These are phyloP conservation scores for Ernsta delagoae DNA, from an alignment of 2,888 invertebrate genomes.

Conservation along the genomic window DNA sequence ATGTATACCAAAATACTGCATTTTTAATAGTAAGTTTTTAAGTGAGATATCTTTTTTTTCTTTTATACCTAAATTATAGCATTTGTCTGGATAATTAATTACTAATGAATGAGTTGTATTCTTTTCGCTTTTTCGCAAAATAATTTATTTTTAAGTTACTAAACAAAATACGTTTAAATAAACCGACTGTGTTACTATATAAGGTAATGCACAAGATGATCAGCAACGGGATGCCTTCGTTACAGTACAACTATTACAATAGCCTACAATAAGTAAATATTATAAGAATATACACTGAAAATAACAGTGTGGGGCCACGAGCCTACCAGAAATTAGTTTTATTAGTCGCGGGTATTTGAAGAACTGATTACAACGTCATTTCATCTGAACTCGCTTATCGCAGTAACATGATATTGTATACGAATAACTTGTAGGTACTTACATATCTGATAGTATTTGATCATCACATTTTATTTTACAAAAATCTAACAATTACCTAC, in stretches of 20 bases:
- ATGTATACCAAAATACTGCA: slow-evolving; percentile 85
- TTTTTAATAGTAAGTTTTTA: slow-evolving; percentile 78
- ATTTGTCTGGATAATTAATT: slow-evolving; percentile 51
- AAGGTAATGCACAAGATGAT: slow-evolving; percentile 72
- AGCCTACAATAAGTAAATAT: slow-evolving; percentile 74
- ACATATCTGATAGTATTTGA: no score
- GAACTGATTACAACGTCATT: neutral
- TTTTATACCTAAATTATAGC: slow-evolving; percentile 49
- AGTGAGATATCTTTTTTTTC: slow-evolving; percentile 71
- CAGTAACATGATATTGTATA: neutral
- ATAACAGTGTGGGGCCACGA: slow-evolving; percentile 53
- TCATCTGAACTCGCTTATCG: neutral
- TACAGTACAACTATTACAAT: slow-evolving; percentile 84
- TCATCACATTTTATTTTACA: no score
- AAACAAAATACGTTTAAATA: slow-evolving; percentile 56
- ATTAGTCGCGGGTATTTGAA: slow-evolving; percentile 1
- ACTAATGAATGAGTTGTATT: slow-evolving; percentile 49
- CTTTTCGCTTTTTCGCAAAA: slow-evolving; percentile 74
- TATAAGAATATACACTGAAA: slow-evolving; percentile 46
- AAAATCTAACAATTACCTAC: no score
- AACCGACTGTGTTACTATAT: slow-evolving; percentile 79
- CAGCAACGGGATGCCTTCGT: slow-evolving; percentile 82
- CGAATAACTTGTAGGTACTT: neutral
- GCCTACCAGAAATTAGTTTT: neutral
- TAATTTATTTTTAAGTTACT: slow-evolving; percentile 62